A percentile compares a stretch with the other conserved stretches of the same genome.
Conservation (phyloP, 2,797 vertebrate genomes). For the Arremon brunneinucha region DNA sequence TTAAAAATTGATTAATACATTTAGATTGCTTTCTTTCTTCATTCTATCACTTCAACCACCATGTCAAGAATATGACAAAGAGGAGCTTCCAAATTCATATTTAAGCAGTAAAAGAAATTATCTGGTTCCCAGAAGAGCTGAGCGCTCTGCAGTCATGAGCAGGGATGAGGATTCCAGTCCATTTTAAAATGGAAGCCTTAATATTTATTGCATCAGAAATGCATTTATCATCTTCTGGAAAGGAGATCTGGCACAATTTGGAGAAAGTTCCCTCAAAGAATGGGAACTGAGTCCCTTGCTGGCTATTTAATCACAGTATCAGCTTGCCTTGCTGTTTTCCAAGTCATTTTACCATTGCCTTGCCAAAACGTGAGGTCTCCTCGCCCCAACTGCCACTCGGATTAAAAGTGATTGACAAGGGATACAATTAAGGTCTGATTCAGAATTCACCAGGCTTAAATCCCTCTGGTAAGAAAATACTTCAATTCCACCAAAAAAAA, state of each 20-base stretch:
- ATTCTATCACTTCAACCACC: background rate
- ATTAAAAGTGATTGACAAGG: constrained; percentile 66
- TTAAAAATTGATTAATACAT: background rate
- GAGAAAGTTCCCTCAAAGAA: background rate
- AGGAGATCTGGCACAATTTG: background rate
- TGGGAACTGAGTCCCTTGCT: constrained; percentile 7
- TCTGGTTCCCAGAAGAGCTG: background rate
- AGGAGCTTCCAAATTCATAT: background rate
- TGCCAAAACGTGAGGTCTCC: constrained; percentile 56
- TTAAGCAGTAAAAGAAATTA: background rate
- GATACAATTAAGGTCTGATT: constrained; percentile 67
- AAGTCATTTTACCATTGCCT: constrained; percentile 12
- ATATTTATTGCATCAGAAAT: constrained; percentile 39
- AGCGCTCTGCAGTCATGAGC: background rate
- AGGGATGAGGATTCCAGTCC: background rate
- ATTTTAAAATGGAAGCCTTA: background rate
- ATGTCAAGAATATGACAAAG: background rate
- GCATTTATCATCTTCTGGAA: constrained; percentile 22
- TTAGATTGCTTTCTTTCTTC: background rate
- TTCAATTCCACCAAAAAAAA: constrained; percentile 24
- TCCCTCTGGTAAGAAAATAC: constrained; percentile 50
- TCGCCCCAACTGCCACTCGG: constrained; percentile 14
- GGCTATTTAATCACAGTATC: constrained; percentile 46
- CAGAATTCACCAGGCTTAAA: constrained; percentile 51
- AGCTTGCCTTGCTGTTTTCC: constrained; percentile 24